Evolutionary conservation across 2,888 invertebrate species (phyloP), one percentile per base, ranked within the genome.

Genomic region (Abscondita cerata): DNA sequence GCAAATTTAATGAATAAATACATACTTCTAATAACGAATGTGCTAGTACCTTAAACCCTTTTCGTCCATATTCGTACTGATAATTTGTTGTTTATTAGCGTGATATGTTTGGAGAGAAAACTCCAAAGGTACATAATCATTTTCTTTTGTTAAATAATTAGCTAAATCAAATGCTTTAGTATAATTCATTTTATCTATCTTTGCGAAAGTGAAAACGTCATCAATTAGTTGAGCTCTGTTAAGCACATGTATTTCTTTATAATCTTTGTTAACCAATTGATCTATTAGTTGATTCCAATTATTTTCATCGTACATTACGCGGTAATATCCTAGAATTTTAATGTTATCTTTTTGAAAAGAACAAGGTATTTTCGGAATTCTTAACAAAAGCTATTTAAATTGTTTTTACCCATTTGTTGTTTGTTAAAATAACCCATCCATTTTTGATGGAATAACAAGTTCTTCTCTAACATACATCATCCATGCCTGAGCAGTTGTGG

Each of bases 121-220:
- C n/a, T n/a, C n/a, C n/a, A n/a, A n/a, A 0, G 90, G 88, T 8
- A 88, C 82, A 75, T 87, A 88, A 69, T 89, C 87, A 0, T 75
- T 76, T 72, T 87, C 87, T 1, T 81, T 73, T 0, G 76, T 75
- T 70, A 91, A 76, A 73, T 90, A 90, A 2, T 76, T 75, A 0
- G 86, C 83, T 15, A 90, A 73, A 18, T 84, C 82, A 52, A 90
- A 80, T 0, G 87, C 83, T 13, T 80, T 68, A 1, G 73, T 70
- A 72, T 86, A 87, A 3, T 79, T 81, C 58, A 89, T 76, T 34
- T 84, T 78, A 25, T 85, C 86, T 55, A 86, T 83, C 55, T 85
- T 81, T 2, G 89, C 89, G 53, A 74, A n/a, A 59, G 73, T 71
- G 25, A 76, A 70, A n/a, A 82, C 77, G 73, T 86, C 86, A 67